These are phyloP conservation scores for Fulmarus glacialis DNA, from an alignment of 2,113 vertebrate genomes.

Conservation along the genomic window DNA sequence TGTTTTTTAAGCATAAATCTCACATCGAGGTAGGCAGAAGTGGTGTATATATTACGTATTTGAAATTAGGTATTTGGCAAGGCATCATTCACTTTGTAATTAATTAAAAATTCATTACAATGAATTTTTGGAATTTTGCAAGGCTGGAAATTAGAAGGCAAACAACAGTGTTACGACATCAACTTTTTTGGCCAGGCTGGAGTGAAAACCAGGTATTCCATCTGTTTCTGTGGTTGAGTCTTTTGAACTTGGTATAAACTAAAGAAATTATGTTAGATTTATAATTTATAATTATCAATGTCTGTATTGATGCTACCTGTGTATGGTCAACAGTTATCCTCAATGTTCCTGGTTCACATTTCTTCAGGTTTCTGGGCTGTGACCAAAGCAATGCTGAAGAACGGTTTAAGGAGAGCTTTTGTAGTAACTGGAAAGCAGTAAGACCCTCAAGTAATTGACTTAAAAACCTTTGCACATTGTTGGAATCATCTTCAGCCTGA, in stretches of 20 bases:
- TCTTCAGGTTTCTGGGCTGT: background rate
- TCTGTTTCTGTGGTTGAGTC: background rate
- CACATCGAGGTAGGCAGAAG: background rate
- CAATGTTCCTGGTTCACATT: background rate
- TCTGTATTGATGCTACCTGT: background rate
- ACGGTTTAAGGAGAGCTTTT: background rate
- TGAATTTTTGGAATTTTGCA: background rate
- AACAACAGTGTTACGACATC: background rate
- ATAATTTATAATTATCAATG: background rate
- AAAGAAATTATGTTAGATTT: background rate
- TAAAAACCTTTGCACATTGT: background rate
- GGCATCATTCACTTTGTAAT: background rate
- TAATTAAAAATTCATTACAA: background rate
- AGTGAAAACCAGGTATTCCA: background rate
- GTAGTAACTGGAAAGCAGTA: background rate
- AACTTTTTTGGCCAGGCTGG: background rate
- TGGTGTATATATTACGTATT: background rate
- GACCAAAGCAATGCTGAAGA: background rate
- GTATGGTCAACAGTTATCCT: background rate
- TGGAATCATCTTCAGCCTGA: background rate
- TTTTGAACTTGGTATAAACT: background rate
- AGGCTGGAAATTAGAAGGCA: background rate
- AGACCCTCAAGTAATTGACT: background rate
- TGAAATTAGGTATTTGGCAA: background rate
- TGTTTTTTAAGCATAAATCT: background rate